Evolutionary conservation across 2,113 vertebrate species (phyloP).

Genomic region (Corynorhinus townsendii): DNA sequence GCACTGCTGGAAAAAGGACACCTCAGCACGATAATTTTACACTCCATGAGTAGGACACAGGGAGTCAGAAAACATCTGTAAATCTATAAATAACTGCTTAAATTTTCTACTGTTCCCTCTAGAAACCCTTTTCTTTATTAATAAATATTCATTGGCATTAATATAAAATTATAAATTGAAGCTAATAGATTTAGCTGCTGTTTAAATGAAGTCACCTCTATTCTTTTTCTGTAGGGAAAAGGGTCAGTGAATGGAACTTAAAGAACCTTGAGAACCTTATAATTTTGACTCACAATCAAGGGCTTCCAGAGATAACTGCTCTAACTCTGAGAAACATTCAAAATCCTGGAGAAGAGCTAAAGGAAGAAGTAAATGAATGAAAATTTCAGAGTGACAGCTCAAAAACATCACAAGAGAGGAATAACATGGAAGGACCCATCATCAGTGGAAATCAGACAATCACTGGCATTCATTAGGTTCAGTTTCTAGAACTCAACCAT

Average conservation of each 20-base stretch:
- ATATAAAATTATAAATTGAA: conserved; percentile 32
- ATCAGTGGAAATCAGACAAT: not conserved
- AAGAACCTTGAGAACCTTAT: not conserved
- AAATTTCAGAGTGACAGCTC: not conserved
- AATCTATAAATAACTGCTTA: conserved; percentile 38
- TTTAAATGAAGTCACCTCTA: not conserved
- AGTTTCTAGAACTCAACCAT: not conserved
- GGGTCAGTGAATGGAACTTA: not conserved
- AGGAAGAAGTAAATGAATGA: not conserved
- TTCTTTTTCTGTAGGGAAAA: not conserved
- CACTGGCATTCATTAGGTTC: not conserved
- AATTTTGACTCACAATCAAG: not conserved
- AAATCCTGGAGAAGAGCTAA: not conserved
- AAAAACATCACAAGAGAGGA: not conserved
- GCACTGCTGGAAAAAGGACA: not conserved
- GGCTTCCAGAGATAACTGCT: not conserved
- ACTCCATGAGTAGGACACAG: not conserved
- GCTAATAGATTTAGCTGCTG: not conserved
- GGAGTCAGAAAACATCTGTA: conserved; percentile 28
- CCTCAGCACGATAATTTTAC: not conserved
- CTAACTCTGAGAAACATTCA: not conserved
- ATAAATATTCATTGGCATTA: conserved; percentile 6
- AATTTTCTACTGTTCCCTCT: not conserved
- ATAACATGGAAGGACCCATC: accelerated
- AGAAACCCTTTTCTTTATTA: conserved; percentile 1